Evolutionary conservation across 2,113 vertebrate species (phyloP), one percentile per base, ranked within the genome.

Genomic region (Setophaga kirtlandii): DNA sequence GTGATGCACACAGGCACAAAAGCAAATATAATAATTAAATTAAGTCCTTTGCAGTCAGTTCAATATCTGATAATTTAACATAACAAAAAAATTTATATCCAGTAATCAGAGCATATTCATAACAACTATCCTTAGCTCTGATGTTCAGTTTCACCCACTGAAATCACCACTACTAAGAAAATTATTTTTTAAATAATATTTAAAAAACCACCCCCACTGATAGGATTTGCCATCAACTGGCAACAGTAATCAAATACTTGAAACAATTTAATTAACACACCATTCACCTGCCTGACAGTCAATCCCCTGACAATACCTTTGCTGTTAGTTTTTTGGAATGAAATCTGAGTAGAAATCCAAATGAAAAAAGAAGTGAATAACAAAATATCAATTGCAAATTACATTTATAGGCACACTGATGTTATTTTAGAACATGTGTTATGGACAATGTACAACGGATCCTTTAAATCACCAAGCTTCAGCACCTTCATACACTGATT

Each of bases 381-480:
- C 88, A 93, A 63, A 75, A 67, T 60, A 75, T 4, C 3, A 11
- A 39, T 33, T 65, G 24, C 25, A 77, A 78, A 24, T 88, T 76
- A 37, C 44, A 89, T 88, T 81, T 53, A 33, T 42, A 94, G 89
- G 50, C 60, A 70, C 4, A 21, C 10, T 88, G 82, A 91, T 69
- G 89, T 71, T 89, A 91, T 79, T 95, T 87, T 64, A 78, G 68
- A 95, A 89, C 93, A 96, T 82, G 65, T 91, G 58, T 58, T 71
- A 69, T 5, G 12, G 39, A 96, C 87, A 87, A 96, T 58, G 27
- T 31, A 95, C 87, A 96, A 93, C 70, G 50, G 80, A 76, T 79
- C 35, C 25, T 84, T 93, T 87, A 87, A 91, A 87, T 55, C 6
- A 50, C 31, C 0, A 1, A 83, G 25, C 23, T 80, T 37, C 30